Evolutionary conservation across 2,797 vertebrate genomes (phyloP).

Genomic region (Mareca penelope): DNA sequence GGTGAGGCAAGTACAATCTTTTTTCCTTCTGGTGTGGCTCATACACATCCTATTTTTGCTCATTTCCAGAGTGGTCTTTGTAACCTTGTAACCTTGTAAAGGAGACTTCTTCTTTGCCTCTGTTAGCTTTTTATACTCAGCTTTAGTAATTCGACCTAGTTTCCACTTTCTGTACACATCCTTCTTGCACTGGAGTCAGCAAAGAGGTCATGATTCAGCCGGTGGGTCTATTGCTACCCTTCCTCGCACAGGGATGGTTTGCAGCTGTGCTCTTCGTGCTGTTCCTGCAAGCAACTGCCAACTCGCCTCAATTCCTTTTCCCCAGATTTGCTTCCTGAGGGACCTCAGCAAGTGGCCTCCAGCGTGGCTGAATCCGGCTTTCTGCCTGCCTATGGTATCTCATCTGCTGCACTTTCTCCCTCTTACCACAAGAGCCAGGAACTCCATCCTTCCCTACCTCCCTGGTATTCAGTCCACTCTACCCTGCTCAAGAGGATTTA

Average conservation of each 20-base stretch:
- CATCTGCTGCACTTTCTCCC: not conserved
- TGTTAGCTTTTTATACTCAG: not conserved
- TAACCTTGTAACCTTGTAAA: not conserved
- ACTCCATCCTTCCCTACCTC: not conserved
- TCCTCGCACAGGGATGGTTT: not conserved
- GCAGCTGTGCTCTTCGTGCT: not conserved
- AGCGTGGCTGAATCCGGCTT: accelerated
- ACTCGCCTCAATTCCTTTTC: not conserved
- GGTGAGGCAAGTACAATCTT: not conserved
- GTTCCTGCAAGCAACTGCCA: not conserved
- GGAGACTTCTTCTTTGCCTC: not conserved
- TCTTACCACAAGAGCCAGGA: not conserved
- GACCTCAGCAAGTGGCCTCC: not conserved
- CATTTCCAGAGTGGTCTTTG: not conserved
- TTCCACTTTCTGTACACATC: not conserved
- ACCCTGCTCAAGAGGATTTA: not conserved
- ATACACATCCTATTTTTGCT: not conserved
- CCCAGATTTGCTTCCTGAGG: not conserved
- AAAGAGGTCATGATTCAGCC: not conserved
- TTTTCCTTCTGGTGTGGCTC: constrained; percentile 4
- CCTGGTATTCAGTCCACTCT: not conserved
- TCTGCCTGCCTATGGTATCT: not conserved
- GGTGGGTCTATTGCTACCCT: not conserved
- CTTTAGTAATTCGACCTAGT: not conserved
- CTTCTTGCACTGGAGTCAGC: not conserved